Conservation (phyloP, 2,888 invertebrate species). For the Agrotis puta region DNA sequence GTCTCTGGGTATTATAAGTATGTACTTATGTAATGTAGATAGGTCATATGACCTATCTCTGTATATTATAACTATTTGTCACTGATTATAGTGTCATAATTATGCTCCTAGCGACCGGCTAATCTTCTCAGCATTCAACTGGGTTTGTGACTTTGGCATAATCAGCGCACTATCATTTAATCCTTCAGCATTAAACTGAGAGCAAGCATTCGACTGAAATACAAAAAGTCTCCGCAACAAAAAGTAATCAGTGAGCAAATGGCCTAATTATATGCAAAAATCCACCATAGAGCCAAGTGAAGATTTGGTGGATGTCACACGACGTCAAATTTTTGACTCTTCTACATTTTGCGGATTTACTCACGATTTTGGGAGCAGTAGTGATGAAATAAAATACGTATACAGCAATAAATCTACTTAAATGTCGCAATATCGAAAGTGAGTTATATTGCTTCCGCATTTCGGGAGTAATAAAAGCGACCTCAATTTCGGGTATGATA, state of each 20-base stretch:
- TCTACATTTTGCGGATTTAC: background rate
- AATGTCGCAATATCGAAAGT: slow-evolving; percentile 17
- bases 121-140: no score
- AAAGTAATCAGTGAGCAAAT: no score
- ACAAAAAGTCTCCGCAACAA: no score
- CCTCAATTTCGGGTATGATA: slow-evolving; percentile 25
- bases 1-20: no score
- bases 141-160: no score
- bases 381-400: background rate
- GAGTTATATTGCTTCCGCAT: slow-evolving; percentile 13
- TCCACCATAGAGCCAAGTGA: background rate
- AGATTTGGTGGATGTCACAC: background rate
- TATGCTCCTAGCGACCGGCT: no score
- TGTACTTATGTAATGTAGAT: no score
- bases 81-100: no score
- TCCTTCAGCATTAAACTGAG: no score
- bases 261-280: background rate
- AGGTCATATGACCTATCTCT: background rate
- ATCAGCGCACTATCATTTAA: no score
- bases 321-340: background rate
- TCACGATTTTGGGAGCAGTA: background rate
- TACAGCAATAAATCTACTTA: background rate
- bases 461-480: slow-evolving; percentile 20
- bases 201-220: no score
- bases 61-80: no score